Evolutionary conservation across 2,113 vertebrate species (phyloP), one percentile per base, ranked within the genome.

Genomic region (Cebidichthys violaceus): DNA sequence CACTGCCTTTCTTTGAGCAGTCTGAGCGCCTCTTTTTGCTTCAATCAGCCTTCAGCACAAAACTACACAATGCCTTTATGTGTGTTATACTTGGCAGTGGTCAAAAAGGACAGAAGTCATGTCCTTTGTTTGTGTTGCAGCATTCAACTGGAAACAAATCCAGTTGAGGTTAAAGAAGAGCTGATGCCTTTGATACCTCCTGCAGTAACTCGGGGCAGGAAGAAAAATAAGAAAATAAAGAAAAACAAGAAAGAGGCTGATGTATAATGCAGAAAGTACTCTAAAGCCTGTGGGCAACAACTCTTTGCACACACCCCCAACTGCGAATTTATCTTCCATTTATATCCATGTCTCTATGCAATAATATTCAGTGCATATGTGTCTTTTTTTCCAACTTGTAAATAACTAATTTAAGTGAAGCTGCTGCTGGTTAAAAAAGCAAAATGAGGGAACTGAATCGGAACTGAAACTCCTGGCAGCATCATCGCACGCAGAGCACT

Each of bases 231-330:
- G 0, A 31, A 61, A 70, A 24, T 0, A 41, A 55, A 54, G 18
- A 60, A 55, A 75, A 43, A 76, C 35, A 77, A 70, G 78, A 65
- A 78, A 73, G 80, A 65, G 71, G 72, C 27, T 90, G 84, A 93
- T 94, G 88, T 90, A 91, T 92, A 91, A 93, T 92, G 91, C 88
- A 94, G 84, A 90, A 93, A 89, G 88, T 88, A 88, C 90, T 81
- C 76, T 69, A 4, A 7, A 71, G 88, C 88, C 89, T 87, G 78
- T 89, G 80, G 91, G 91, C 92, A 84, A 86, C 82, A 87, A 62
- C 67, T 79, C 82, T 27, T 77, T 75, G 73, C 52, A 29, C 52
- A 37, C 57, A 31, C 31, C 62, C 83, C 69, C 39, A 27, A 15
- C 72, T 79, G 77, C 81, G 82, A 33, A 74, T 77, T 82, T 52